These are phyloP conservation scores for Eurystomus gularis DNA, from an alignment of 2,113 vertebrate species.

Conservation along the genomic window DNA sequence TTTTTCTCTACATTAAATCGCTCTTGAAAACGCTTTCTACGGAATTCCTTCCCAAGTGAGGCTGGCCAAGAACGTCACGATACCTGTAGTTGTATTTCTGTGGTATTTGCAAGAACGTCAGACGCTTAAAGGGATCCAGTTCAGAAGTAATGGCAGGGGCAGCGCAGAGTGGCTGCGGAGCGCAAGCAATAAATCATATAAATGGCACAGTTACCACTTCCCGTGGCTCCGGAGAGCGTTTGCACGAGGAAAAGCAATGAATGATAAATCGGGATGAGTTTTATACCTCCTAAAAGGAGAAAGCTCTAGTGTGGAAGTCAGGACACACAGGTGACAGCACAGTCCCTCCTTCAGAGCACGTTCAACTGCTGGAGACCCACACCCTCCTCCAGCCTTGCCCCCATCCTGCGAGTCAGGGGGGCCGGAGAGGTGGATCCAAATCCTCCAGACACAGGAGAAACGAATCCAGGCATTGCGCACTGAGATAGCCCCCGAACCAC, in stretches of 20 bases:
- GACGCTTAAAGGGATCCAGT: background rate
- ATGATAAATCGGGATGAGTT: background rate
- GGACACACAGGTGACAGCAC: background rate
- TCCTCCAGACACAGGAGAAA: background rate
- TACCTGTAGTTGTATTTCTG: background rate
- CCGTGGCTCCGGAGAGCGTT: background rate
- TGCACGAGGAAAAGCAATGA: background rate
- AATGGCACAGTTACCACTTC: conserved; percentile 38
- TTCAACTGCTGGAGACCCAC: background rate
- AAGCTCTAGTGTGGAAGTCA: background rate
- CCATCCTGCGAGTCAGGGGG: background rate
- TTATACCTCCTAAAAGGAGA: background rate
- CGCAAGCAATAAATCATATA: conserved; percentile 44
- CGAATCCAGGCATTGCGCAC: background rate
- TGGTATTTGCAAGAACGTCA: background rate
- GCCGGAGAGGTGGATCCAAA: background rate
- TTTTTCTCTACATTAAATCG: background rate
- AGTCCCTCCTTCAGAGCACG: accelerated
- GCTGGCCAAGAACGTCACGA: background rate
- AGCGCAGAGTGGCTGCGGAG: background rate
- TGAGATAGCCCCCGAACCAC: background rate
- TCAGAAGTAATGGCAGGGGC: background rate
- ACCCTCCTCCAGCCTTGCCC: background rate
- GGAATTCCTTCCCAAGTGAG: background rate
- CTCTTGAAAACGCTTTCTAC: background rate